Evolutionary conservation across 2,797 vertebrate species (phyloP).

Genomic region (Galaxias olidus): DNA sequence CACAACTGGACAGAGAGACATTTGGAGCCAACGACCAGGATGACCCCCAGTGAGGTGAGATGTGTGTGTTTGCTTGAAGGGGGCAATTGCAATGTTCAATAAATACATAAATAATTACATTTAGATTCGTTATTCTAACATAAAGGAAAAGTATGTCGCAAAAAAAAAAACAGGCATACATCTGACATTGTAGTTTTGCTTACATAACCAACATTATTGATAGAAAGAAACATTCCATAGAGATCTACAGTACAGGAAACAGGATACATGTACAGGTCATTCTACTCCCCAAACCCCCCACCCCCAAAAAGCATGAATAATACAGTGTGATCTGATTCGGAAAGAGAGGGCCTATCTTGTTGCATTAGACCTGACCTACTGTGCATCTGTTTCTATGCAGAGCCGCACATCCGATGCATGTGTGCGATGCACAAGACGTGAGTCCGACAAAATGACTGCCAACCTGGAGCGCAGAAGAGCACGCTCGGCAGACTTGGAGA

Average conservation of each 20-base stretch:
- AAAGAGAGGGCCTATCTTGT: constrained; percentile 13
- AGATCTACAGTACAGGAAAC: constrained; percentile 23
- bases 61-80: not conserved
- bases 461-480: constrained; percentile 76
- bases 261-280: constrained; percentile 43
- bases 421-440: constrained; percentile 79
- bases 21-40: constrained; percentile 72
- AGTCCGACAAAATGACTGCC: constrained; percentile 73
- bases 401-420: constrained; percentile 78
- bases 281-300: constrained; percentile 26
- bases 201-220: too few species aligned
- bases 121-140: too few species aligned
- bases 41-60: constrained; percentile 77
- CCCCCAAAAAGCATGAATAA: constrained; percentile 56
- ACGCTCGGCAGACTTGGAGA: constrained; percentile 82
- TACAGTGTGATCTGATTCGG: constrained; percentile 34
- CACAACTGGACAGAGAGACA: constrained; percentile 82
- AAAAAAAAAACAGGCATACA: too few species aligned
- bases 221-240: not conserved
- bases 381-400: constrained; percentile 58
- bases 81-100: not conserved
- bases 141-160: too few species aligned
- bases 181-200: too few species aligned
- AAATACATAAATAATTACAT: too few species aligned
- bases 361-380: constrained; percentile 11